Evolutionary conservation across 2,888 invertebrate genomes (phyloP).

Genomic region (Teleiodes luculella): DNA sequence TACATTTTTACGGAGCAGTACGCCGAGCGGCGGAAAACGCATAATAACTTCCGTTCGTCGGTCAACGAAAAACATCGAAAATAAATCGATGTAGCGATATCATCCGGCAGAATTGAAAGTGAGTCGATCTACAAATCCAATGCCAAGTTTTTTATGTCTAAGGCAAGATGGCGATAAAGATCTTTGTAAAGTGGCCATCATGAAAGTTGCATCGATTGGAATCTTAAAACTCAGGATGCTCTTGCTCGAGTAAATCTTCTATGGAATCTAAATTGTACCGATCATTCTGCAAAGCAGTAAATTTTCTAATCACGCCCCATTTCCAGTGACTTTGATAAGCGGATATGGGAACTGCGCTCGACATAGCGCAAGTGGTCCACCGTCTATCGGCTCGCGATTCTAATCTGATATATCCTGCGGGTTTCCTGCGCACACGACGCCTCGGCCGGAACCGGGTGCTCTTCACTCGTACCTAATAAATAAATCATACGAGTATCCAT

Average conservation of each 20-base stretch:
- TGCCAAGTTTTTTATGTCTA: conserved; percentile 9
- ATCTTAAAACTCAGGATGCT: conserved; percentile 1
- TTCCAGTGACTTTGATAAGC: conserved; percentile 42
- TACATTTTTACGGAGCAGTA: conserved; percentile 68
- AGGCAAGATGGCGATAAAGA: not conserved
- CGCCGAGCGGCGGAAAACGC: conserved; percentile 66
- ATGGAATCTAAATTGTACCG: not conserved
- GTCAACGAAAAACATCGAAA: conserved; percentile 64
- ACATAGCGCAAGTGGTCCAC: conserved; percentile 51
- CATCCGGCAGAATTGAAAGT: conserved; percentile 27
- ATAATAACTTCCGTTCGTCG: conserved; percentile 72
- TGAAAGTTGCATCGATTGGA: not conserved
- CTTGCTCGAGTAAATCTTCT: not conserved
- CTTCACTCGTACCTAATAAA: conserved; percentile 51
- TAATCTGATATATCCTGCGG: conserved; percentile 66
- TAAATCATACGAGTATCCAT: conserved; percentile 39
- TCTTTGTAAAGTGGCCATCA: not conserved
- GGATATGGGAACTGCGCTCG: conserved; percentile 60
- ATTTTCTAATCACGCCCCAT: conserved; percentile 20
- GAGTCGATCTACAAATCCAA: conserved; percentile 28
- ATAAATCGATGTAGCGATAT: conserved; percentile 47
- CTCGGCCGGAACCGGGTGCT: conserved; percentile 52
- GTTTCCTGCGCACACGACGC: conserved; percentile 52
- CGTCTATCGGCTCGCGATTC: conserved; percentile 60
- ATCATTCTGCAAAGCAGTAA: conserved; percentile 18